Conservation (phyloP, 2,797 vertebrate species). For the Chelon labrosus region DNA sequence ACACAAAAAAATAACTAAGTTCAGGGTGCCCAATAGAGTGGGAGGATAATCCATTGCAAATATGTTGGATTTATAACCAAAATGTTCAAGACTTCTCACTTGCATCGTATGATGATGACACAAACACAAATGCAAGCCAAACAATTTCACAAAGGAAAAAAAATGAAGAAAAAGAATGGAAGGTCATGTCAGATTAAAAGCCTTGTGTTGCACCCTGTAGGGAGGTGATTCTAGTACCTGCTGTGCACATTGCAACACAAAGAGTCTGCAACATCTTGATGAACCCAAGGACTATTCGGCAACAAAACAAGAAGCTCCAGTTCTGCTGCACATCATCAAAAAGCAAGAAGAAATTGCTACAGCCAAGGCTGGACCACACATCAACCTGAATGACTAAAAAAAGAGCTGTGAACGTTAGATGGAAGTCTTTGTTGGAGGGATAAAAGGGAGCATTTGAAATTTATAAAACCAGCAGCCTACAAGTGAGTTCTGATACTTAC, state of each 20-base stretch:
- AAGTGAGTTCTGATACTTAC: constrained; percentile 38
- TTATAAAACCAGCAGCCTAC: constrained; percentile 34
- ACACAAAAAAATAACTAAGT: neutral
- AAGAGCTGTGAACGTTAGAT: constrained; percentile 43
- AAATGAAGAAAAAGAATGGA: constrained; percentile 30
- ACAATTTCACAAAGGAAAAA: constrained; percentile 11
- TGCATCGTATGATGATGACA: constrained; percentile 19
- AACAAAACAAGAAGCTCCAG: constrained; percentile 27
- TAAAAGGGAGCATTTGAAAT: constrained; percentile 50
- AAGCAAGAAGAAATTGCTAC: constrained; percentile 39
- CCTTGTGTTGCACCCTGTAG: constrained; percentile 14
- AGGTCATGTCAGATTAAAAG: constrained; percentile 49
- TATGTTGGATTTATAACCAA: neutral
- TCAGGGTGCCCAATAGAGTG: constrained; percentile 1
- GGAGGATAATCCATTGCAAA: neutral
- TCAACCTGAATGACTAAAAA: constrained; percentile 17
- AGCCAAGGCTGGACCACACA: constrained; percentile 28
- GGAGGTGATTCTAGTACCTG: constrained; percentile 15
- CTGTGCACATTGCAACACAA: constrained; percentile 32
- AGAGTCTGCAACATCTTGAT: constrained; percentile 34
- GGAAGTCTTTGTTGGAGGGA: constrained; percentile 43
- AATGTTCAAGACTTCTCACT: constrained; percentile 19
- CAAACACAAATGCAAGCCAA: constrained; percentile 15
- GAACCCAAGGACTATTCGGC: constrained; percentile 38
- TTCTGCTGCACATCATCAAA: constrained; percentile 60